These are phyloP conservation scores for Reticulitermes speratus DNA, from an alignment of 1,140 invertebrate genomes.

Conservation along the genomic window DNA sequence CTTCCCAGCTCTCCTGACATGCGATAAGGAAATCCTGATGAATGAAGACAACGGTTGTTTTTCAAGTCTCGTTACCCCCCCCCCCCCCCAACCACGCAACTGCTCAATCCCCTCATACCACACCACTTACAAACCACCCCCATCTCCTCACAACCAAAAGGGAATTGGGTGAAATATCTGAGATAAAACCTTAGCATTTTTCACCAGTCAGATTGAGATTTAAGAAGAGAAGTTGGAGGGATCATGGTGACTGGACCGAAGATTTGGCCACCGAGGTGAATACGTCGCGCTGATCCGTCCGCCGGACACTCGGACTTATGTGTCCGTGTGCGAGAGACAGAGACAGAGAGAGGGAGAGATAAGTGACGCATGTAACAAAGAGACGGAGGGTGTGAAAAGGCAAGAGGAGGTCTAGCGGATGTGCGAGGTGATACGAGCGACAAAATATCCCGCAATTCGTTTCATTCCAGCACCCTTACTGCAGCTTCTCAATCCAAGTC, in stretches of 20 bases:
- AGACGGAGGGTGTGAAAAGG: not conserved
- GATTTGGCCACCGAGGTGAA: not conserved
- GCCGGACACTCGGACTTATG: not conserved
- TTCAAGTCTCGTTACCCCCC: conserved; percentile 35
- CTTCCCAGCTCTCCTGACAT: conserved; percentile 26
- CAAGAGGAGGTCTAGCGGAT: not conserved
- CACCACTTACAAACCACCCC: not conserved
- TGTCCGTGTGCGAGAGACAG: too few relatives aligned
- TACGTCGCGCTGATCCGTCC: not conserved
- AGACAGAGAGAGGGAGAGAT: not conserved
- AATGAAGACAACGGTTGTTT: conserved; percentile 43
- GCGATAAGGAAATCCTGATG: conserved; percentile 44
- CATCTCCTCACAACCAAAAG: not conserved
- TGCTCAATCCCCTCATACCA: not conserved
- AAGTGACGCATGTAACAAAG: not conserved
- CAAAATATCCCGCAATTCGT: conserved; percentile 2
- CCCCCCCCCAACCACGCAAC: not conserved
- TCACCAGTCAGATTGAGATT: conserved; percentile 33
- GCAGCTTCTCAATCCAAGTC: not conserved
- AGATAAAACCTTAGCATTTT: conserved; percentile 36
- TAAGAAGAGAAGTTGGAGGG: conserved; percentile 16
- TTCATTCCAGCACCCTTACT: not conserved
- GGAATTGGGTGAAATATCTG: conserved; percentile 33
- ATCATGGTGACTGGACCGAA: not conserved
- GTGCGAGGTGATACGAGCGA: not conserved